Percentiles rank a stretch among this genome's conserved stretches.
Conservation (phyloP, 2,888 invertebrate species). For the Oligia fasciuncula region DNA sequence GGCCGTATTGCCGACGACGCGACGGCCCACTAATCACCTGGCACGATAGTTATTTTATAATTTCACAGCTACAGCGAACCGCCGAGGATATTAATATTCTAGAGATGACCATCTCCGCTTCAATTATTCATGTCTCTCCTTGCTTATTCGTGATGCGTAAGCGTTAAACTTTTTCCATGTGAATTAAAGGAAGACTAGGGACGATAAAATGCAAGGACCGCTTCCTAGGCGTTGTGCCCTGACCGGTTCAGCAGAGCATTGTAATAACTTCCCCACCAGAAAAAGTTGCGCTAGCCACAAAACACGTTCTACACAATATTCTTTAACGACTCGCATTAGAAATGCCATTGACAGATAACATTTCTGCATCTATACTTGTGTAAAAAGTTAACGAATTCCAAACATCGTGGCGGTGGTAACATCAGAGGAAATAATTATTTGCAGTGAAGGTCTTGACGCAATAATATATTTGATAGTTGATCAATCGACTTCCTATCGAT, state of each 20-base stretch:
- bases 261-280: conserved; percentile 78
- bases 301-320: conserved; percentile 70
- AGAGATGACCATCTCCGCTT: conserved; percentile 71
- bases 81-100: conserved; percentile 73
- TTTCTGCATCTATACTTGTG: conserved; percentile 49
- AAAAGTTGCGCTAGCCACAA: conserved; percentile 75
- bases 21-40: conserved; percentile 78
- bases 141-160: conserved; percentile 73
- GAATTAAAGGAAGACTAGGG: conserved; percentile 71
- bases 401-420: conserved; percentile 38
- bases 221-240: conserved; percentile 75
- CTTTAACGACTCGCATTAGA: conserved; percentile 70
- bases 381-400: conserved; percentile 65
- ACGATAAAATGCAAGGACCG: conserved; percentile 75
- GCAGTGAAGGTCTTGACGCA: conserved; percentile 55
- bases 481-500: conserved; percentile 69
- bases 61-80: conserved; percentile 71
- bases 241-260: conserved; percentile 79
- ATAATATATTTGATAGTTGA: conserved; percentile 63
- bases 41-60: conserved; percentile 74
- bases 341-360: conserved; percentile 65
- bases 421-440: conserved; percentile 61
- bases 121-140: conserved; percentile 78
- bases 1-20: conserved; percentile 74
- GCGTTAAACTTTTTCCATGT: conserved; percentile 74